Percentiles rank a stretch among this genome's conserved stretches.
Conservation (phyloP, 2,888 invertebrate species). For the Ametastegia equiseti region DNA sequence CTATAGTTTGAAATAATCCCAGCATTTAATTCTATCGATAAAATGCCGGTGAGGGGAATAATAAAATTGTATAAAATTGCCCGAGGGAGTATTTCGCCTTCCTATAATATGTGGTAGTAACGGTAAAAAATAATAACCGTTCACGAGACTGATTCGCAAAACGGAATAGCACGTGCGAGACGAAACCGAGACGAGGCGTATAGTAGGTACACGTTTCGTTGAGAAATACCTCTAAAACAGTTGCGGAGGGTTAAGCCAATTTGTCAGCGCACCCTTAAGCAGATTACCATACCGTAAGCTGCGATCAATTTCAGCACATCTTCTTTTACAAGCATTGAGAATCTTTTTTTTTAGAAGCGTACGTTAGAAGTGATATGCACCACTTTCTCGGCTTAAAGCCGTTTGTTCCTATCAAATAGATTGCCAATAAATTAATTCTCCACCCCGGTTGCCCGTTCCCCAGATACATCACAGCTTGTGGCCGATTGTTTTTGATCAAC, state of each 20-base stretch:
- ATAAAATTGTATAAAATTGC: conserved; percentile 1
- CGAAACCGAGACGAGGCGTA: no score
- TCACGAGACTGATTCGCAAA: background rate
- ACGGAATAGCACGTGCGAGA: conserved; percentile 16
- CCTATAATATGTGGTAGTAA: background rate
- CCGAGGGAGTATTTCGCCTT: background rate
- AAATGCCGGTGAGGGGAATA: conserved; percentile 1
- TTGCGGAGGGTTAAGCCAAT: conserved; percentile 37
- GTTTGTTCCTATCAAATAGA: background rate
- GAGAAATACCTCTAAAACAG: conserved; percentile 11
- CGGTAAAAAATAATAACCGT: background rate
- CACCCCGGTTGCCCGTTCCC: no score
- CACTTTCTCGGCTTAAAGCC: background rate
- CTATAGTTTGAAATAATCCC: background rate
- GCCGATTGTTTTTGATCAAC: background rate
- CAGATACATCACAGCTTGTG: no score
- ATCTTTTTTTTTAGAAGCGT: background rate
- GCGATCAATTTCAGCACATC: conserved; percentile 34
- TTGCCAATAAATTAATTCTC: background rate
- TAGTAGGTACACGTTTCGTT: no score
- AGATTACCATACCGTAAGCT: conserved; percentile 30
- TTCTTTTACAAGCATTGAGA: background rate
- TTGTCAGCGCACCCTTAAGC: conserved; percentile 39
- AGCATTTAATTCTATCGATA: background rate
- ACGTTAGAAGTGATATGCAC: conserved; percentile 26